Conservation (phyloP, 2,113 vertebrate species). For the Saccopteryx bilineata region DNA sequence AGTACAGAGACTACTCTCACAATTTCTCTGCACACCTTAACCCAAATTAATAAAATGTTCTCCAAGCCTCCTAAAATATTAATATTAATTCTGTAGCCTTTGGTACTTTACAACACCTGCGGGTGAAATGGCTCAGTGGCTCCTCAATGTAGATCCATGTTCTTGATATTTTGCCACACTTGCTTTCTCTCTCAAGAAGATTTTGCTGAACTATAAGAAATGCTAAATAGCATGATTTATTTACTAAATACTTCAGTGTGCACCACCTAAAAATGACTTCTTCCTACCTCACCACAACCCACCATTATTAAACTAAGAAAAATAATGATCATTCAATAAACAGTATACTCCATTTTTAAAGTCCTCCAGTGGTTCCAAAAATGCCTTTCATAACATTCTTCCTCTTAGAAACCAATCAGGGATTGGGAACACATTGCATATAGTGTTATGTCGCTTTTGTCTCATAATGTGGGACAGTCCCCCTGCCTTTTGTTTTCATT, state of each 20-base stretch:
- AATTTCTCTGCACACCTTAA: no score
- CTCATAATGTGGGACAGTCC: background rate
- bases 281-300: background rate
- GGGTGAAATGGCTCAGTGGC: no score
- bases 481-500: background rate
- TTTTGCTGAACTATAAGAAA: slow-evolving; percentile 24
- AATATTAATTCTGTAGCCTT: no score
- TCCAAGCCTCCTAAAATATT: no score
- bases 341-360: background rate
- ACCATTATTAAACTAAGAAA: background rate
- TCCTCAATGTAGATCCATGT: background rate
- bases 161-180: slow-evolving; percentile 10
- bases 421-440: background rate
- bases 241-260: background rate
- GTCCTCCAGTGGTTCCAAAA: background rate
- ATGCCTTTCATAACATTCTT: background rate
- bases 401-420: background rate
- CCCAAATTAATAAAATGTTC: no score
- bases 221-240: background rate
- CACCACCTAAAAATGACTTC: background rate
- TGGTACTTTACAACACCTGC: no score
- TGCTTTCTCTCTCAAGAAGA: background rate
- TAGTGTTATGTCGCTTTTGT: background rate
- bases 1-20: no score
- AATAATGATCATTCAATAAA: background rate